Evolutionary conservation across 37 sponge, comb jelly and placozoan genomes (phyloP).

Genomic region (Corticium candelabrum): DNA sequence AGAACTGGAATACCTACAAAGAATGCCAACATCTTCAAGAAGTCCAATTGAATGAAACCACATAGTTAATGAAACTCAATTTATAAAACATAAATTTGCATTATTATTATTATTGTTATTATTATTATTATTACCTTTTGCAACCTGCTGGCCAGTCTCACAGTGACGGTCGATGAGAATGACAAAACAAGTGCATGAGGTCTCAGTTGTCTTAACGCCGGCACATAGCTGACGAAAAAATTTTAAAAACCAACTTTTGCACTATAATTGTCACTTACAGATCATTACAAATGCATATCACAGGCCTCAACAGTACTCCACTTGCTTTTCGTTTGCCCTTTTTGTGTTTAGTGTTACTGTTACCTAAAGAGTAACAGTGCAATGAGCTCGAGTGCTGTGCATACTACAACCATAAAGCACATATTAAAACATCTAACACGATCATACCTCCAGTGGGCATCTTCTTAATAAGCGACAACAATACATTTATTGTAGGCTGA

Average conservation of each 20-base stretch:
- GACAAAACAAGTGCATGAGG: conserved; percentile 60
- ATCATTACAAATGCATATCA: conserved; percentile 98
- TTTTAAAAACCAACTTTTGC: too few species aligned
- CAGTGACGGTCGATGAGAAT: conserved; percentile 69
- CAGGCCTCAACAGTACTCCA: conserved; percentile 62
- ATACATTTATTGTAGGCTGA: conserved; percentile 68
- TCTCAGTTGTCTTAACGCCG: conserved; percentile 73
- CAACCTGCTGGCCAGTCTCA: conserved; percentile 69
- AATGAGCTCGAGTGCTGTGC: too few species aligned
- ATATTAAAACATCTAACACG: too few species aligned
- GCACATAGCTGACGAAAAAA: conserved; percentile 44
- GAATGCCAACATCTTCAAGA: too few species aligned
- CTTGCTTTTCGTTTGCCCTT: background rate
- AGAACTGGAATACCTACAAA: too few species aligned
- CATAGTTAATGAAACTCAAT: too few species aligned
- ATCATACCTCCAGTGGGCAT: conserved; percentile 41
- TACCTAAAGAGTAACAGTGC: too few species aligned
- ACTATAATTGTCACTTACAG: conserved; percentile 57
- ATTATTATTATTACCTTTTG: conserved; percentile 36
- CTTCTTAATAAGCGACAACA: conserved; percentile 54
- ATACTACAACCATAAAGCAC: too few species aligned
- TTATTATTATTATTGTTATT: too few species aligned
- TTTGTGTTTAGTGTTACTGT: conserved; percentile 84
- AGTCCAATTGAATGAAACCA: too few species aligned
- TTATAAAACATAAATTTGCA: too few species aligned